Conservation (phyloP, 2,113 vertebrate genomes). For the western clawed frog (Xenopus tropicalis) region UCB_Xtro_10.0 CM004443.2:153498501-153499000, state of each 20-base stretch:
- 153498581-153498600: background rate
- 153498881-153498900: no score
- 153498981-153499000: background rate
- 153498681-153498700: slow-evolving; percentile 67
- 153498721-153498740: slow-evolving; percentile 57
- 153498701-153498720: slow-evolving; percentile 64
- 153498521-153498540: slow-evolving; percentile 49
- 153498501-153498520: slow-evolving; percentile 63
- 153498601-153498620: slow-evolving; percentile 30
- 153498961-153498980: no score
- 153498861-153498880: no score
- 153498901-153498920: no score
- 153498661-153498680: slow-evolving; percentile 63
- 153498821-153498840: no score
- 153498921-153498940: no score
- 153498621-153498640: slow-evolving; percentile 53
- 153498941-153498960: no score
- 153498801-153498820: no score
- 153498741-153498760: background rate
- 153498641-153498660: slow-evolving; percentile 63
- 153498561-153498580: slow-evolving; percentile 64
- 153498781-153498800: no score
- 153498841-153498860: no score
- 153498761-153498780: no score
- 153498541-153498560: slow-evolving; percentile 68